Percentiles rank a stretch among this genome's conserved stretches.
phyloP scores from a whole-genome alignment of 1,140 invertebrate genomes.

The Drosophila parvula region DNA sequence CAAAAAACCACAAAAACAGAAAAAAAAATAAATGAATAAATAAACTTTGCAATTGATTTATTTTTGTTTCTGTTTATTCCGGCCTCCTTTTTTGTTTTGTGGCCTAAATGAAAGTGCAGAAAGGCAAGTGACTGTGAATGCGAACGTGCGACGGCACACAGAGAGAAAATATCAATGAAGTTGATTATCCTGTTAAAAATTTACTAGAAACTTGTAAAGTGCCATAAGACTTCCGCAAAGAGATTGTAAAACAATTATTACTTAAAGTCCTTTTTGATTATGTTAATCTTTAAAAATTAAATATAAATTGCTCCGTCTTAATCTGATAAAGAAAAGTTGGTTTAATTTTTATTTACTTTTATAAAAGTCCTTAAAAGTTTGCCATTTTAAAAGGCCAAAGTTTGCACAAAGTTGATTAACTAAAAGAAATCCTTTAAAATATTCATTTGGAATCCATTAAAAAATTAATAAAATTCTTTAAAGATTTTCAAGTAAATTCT shows the following conservation, averaged over 20 bases:
- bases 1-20: not conserved
- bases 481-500: too few relatives aligned
- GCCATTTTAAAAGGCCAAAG: too few relatives aligned
- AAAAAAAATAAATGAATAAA: not conserved
- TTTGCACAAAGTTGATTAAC: too few relatives aligned
- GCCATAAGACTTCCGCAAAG: not conserved
- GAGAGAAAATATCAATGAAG: constrained; percentile 1
- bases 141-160: constrained; percentile 40
- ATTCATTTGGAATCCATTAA: too few relatives aligned
- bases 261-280: too few relatives aligned
- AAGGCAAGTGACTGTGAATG: constrained; percentile 33
- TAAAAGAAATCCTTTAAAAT: too few relatives aligned
- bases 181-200: not conserved
- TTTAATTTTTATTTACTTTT: too few relatives aligned
- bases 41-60: constrained; percentile 34
- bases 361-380: too few relatives aligned
- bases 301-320: too few relatives aligned
- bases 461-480: too few relatives aligned
- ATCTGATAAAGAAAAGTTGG: too few relatives aligned
- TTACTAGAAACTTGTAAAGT: not conserved
- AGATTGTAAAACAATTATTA: not conserved
- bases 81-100: constrained; percentile 6
- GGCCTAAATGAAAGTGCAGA: constrained; percentile 70
- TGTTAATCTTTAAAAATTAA: too few relatives aligned
- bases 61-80: constrained; percentile 31